A percentile compares a stretch with the other conserved stretches of the same genome.
These are phyloP conservation scores for Sphaerophoria rueppellii DNA, from an alignment of 2,888 invertebrate species.

Conservation along the genomic window DNA sequence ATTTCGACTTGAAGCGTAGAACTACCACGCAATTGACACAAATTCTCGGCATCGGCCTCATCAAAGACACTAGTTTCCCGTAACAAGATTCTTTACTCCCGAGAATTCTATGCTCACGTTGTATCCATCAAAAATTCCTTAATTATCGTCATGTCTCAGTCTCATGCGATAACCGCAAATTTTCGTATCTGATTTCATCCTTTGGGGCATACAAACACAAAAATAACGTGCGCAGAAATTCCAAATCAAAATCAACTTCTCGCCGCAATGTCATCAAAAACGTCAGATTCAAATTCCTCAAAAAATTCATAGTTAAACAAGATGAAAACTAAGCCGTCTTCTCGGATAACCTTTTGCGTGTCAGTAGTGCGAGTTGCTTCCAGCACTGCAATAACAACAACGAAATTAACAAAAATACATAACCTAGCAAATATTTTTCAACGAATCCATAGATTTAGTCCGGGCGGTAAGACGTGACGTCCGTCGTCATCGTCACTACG, in stretches of 20 bases:
- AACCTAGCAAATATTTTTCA: constrained; percentile 36
- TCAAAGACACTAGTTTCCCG: no score
- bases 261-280: constrained; percentile 19
- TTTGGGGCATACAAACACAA: not conserved
- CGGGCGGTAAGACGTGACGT: constrained; percentile 45
- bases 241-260: constrained; percentile 14
- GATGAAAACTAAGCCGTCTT: constrained; percentile 17
- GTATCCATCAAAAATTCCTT: constrained; percentile 3
- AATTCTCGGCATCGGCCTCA: no score
- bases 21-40: no score
- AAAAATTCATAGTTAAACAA: not conserved
- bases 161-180: constrained; percentile 6
- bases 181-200: constrained; percentile 43
- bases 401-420: not conserved
- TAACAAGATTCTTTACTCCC: not conserved
- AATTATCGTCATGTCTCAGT: constrained; percentile 16
- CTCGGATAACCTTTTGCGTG: constrained; percentile 58
- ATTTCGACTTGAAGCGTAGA: no score
- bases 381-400: constrained; percentile 25
- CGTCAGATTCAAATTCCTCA: constrained; percentile 22
- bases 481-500: not conserved
- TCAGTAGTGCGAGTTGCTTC: constrained; percentile 24
- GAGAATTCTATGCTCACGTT: constrained; percentile 8
- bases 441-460: constrained; percentile 30
- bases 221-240: constrained; percentile 27